A percentile compares a stretch with the other conserved stretches of the same genome.
Conservation (phyloP, 2,797 vertebrate species). For the Vipera latastei region DNA sequence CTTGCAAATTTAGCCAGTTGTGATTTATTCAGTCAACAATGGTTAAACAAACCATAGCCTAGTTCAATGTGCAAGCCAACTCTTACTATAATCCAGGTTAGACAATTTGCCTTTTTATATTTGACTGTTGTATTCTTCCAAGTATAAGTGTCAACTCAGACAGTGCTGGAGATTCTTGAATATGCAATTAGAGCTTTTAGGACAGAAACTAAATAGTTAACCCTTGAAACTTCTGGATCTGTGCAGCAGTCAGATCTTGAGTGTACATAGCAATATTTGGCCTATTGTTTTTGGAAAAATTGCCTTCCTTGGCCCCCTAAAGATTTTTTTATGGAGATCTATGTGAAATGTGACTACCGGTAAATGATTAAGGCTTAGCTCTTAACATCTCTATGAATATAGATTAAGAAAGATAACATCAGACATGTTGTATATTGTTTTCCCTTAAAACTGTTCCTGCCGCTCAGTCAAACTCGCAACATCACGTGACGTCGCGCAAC, state of each 20-base stretch:
- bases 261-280: not conserved
- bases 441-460: not conserved
- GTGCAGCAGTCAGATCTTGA: not conserved
- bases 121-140: not conserved
- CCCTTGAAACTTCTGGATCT: not conserved
- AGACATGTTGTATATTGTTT: not conserved
- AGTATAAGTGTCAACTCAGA: not conserved
- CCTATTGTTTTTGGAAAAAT: not conserved
- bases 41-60: not conserved
- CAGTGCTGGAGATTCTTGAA: not conserved
- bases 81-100: not conserved
- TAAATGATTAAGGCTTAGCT: not conserved
- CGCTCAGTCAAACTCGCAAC: not conserved
- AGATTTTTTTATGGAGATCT: not conserved
- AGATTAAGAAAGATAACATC: not conserved
- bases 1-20: not conserved
- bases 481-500: no score
- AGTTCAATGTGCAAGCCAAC: not conserved
- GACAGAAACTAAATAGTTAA: not conserved
- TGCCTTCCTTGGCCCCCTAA: not conserved
- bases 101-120: not conserved
- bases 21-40: not conserved
- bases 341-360: not conserved
- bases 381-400: not conserved
- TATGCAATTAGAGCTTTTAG: not conserved